phyloP scores from a whole-genome alignment of 92 coral and sea anemone genomes.

The Muricea muricata region DNA sequence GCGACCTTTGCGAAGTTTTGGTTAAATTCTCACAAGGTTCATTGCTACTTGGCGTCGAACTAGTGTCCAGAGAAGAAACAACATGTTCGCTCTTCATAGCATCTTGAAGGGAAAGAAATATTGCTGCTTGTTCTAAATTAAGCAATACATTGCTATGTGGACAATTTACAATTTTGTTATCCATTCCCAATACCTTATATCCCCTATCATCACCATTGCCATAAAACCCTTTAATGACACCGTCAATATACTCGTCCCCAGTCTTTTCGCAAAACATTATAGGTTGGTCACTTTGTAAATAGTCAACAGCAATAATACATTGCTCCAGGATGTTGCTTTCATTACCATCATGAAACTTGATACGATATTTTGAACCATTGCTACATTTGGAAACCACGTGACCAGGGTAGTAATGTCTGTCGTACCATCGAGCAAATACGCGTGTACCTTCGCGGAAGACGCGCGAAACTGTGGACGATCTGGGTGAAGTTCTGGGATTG shows the following conservation, averaged over 20 bases:
- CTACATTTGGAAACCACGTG: conserved; percentile 58
- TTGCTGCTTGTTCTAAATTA: conserved; percentile 77
- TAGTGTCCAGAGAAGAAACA: background rate
- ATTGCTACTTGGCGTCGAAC: background rate
- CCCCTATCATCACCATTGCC: conserved; percentile 68
- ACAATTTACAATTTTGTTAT: conserved; percentile 61
- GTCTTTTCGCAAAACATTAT: conserved; percentile 64
- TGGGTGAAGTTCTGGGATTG: background rate
- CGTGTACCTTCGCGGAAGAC: conserved; percentile 62
- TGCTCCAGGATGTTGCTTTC: conserved; percentile 68
- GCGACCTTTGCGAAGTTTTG: background rate
- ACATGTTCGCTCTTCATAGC: conserved; percentile 25
- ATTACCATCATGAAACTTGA: conserved; percentile 92
- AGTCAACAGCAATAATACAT: conserved; percentile 71
- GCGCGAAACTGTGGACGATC: background rate
- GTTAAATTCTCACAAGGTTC: background rate
- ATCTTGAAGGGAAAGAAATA: conserved; percentile 64
- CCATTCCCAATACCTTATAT: conserved; percentile 74
- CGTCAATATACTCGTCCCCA: conserved; percentile 78
- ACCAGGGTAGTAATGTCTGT: conserved; percentile 88
- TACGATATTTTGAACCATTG: conserved; percentile 44
- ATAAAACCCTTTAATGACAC: conserved; percentile 81
- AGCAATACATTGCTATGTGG: conserved; percentile 71
- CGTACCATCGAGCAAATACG: conserved; percentile 92
- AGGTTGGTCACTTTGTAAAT: conserved; percentile 76